Evolutionary conservation across 1,140 invertebrate species (phyloP).

Genomic region (Drosophila kikkawai): DNA sequence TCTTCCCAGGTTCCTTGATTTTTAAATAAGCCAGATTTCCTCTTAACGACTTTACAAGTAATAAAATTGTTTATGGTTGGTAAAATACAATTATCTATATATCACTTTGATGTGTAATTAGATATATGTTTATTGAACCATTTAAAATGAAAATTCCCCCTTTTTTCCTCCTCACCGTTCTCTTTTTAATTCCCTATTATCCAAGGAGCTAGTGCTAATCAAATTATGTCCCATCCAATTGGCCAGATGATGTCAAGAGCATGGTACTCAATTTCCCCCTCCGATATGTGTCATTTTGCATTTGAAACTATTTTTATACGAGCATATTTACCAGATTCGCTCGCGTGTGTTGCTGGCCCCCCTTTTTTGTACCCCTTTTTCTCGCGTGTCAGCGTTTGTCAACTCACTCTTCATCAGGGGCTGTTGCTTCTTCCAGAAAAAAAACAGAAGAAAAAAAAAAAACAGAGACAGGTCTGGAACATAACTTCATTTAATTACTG

Average conservation of each 20-base stretch:
- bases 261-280: conserved; percentile 18
- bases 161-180: not conserved
- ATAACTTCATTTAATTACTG: conserved; percentile 79
- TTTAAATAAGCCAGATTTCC: not conserved
- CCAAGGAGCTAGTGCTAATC: conserved; percentile 32
- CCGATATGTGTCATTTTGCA: conserved; percentile 37
- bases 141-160: not conserved
- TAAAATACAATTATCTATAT: not conserved
- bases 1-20: not conserved
- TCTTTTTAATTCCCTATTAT: conserved; percentile 1
- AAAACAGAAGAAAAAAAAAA: conserved; percentile 17
- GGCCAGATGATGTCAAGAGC: conserved; percentile 49
- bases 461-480: conserved; percentile 51
- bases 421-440: conserved; percentile 26
- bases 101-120: not conserved
- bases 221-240: conserved; percentile 44
- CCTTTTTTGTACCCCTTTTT: not conserved
- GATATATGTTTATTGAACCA: conserved; percentile 4
- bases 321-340: conserved; percentile 38
- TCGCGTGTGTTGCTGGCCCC: conserved; percentile 11
- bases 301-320: conserved; percentile 65
- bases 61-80: not conserved
- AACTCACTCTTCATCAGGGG: conserved; percentile 33
- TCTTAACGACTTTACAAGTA: not conserved
- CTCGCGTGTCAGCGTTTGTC: conserved; percentile 73